These are phyloP conservation scores for Aurelia coerulea DNA, from an alignment of 30 jellyfish, hydroid and myxozoan genomes.

Conservation along the genomic window DNA sequence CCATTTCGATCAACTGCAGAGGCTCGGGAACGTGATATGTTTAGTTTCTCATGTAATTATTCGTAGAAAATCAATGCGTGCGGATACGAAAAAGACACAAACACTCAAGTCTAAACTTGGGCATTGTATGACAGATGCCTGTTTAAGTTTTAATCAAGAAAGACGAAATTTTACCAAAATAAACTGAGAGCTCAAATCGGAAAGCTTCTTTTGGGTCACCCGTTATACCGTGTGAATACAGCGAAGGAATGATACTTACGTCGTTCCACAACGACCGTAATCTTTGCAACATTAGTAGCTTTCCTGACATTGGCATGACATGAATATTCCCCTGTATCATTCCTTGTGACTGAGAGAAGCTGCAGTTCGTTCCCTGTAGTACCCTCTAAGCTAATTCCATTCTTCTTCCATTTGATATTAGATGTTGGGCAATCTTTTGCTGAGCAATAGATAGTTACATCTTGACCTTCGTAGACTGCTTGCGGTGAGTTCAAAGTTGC, in stretches of 20 bases:
- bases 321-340: slow-evolving; percentile 1
- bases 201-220: too few species aligned
- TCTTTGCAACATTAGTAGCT: background rate
- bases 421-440: background rate
- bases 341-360: background rate
- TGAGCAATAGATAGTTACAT: background rate
- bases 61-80: too few species aligned
- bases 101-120: too few species aligned
- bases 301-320: background rate
- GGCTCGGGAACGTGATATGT: too few species aligned
- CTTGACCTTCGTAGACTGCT: background rate
- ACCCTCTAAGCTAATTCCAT: background rate
- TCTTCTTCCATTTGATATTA: background rate
- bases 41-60: too few species aligned
- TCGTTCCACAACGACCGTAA: background rate
- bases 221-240: too few species aligned
- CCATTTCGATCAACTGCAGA: too few species aligned
- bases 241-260: background rate
- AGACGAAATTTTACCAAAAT: too few species aligned
- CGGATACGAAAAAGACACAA: too few species aligned
- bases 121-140: too few species aligned
- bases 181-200: too few species aligned
- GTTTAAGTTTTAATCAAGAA: too few species aligned
- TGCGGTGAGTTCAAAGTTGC: background rate
- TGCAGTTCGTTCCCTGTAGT: background rate